Percentiles rank a stretch among this genome's conserved stretches.
These are phyloP conservation scores for Trachops cirrhosus DNA, from an alignment of 2,797 vertebrate genomes.

Conservation along the genomic window DNA sequence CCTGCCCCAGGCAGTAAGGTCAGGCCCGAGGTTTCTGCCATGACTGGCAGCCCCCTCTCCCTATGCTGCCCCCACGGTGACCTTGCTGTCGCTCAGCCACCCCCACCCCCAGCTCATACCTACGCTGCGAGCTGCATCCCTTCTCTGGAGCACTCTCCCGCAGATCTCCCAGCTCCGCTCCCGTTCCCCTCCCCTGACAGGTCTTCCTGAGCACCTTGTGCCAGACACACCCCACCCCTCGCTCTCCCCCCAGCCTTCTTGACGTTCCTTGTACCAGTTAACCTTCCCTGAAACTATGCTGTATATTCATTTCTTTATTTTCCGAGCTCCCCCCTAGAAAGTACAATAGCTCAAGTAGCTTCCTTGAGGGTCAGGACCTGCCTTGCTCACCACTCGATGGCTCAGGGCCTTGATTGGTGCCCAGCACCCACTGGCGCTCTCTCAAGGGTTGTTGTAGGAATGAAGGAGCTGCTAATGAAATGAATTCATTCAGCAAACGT, in stretches of 20 bases:
- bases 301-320: neutral
- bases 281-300: neutral
- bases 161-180: neutral
- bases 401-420: neutral
- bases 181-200: neutral
- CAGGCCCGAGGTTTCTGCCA: neutral
- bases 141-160: neutral
- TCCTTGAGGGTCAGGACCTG: neutral
- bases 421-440: accelerated
- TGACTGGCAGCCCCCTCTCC: no score
- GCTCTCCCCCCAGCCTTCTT: neutral
- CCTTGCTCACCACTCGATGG: neutral
- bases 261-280: neutral
- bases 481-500: neutral
- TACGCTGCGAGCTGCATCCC: no score
- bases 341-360: neutral
- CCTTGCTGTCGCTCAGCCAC: neutral
- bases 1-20: accelerated
- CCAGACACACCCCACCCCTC: no score
- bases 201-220: neutral
- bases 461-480: neutral
- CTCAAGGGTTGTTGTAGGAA: neutral
- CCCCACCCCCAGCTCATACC: neutral
- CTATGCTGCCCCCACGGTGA: neutral
- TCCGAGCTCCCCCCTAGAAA: neutral